A percentile compares a stretch with the other conserved stretches of the same genome.
phyloP scores from a whole-genome alignment of 1,140 invertebrate genomes.

The Drosophila pruinosa region DNA sequence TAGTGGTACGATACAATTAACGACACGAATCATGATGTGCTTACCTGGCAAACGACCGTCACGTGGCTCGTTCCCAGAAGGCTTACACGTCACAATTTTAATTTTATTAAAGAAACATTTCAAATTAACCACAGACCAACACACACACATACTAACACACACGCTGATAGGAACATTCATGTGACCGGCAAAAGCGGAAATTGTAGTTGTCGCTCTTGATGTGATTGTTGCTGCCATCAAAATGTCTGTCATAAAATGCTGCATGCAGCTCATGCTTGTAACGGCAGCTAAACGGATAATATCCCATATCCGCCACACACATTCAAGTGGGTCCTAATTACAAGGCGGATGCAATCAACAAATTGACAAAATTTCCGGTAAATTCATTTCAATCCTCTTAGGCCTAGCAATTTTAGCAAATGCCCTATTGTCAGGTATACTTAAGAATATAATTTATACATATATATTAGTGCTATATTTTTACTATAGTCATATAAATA shows the following conservation, averaged over 20 bases:
- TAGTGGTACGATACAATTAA: slow-evolving; percentile 79
- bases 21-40: slow-evolving; percentile 82
- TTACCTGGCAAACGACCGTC: slow-evolving; percentile 83
- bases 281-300: slow-evolving; percentile 41
- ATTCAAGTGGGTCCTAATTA: background rate
- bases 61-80: slow-evolving; percentile 82
- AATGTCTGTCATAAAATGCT: slow-evolving; percentile 67
- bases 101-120: slow-evolving; percentile 83
- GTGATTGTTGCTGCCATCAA: slow-evolving; percentile 34
- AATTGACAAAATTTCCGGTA: slow-evolving; percentile 12
- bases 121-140: slow-evolving; percentile 69
- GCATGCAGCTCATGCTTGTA: slow-evolving; percentile 23
- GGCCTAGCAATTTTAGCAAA: background rate
- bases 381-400: background rate
- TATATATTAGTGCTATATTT: no score
- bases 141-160: slow-evolving; percentile 2
- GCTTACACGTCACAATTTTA: slow-evolving; percentile 82
- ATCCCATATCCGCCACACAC: slow-evolving; percentile 33
- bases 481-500: no score
- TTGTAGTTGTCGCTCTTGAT: slow-evolving; percentile 58
- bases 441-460: background rate
- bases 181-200: slow-evolving; percentile 48
- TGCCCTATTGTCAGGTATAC: background rate
- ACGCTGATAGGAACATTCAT: slow-evolving; percentile 7
- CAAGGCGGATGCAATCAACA: slow-evolving; percentile 10